Evolutionary conservation across 2,797 vertebrate genomes (phyloP).

Genomic region (Arnoldichthys spilopterus): DNA sequence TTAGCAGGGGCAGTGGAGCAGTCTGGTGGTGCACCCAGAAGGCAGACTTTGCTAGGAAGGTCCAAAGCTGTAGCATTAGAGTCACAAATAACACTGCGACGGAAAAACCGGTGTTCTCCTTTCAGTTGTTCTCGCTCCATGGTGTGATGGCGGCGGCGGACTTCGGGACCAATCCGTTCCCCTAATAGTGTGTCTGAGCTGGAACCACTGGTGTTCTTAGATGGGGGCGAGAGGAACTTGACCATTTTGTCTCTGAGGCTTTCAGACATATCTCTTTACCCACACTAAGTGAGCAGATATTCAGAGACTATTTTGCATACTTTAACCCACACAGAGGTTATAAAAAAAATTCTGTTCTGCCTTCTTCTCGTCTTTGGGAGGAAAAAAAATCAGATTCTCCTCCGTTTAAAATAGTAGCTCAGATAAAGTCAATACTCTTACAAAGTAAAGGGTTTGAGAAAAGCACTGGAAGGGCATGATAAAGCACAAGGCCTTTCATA

Average conservation of each 20-base stretch:
- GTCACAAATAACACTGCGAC: conserved; percentile 96
- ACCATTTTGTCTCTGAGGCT: conserved; percentile 81
- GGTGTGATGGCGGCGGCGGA: conserved; percentile 92
- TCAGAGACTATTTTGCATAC: conserved; percentile 67
- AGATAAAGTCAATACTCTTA: conserved; percentile 67
- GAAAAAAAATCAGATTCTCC: conserved; percentile 1
- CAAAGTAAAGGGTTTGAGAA: conserved; percentile 42
- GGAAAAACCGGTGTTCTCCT: conserved; percentile 92
- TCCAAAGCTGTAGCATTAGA: conserved; percentile 95
- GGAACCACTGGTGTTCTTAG: conserved; percentile 83
- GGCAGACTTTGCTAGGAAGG: conserved; percentile 85
- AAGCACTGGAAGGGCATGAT: conserved; percentile 56
- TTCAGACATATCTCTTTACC: conserved; percentile 83
- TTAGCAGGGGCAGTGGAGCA: conserved; percentile 51
- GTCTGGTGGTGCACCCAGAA: conserved; percentile 69
- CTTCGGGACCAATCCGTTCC: conserved; percentile 82
- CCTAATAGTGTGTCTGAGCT: conserved; percentile 91
- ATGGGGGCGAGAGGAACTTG: conserved; percentile 84
- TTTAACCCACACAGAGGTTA: conserved; percentile 58
- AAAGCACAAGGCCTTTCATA: conserved; percentile 69
- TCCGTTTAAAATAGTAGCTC: conserved; percentile 39
- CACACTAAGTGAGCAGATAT: conserved; percentile 54
- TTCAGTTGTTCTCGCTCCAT: conserved; percentile 95
- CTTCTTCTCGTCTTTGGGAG: conserved; percentile 42
- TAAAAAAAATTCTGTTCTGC: conserved; percentile 48